Percentiles rank a stretch among this genome's conserved stretches.
Conservation (phyloP, 2,797 vertebrate species). For the Muscicapa comitata region DNA sequence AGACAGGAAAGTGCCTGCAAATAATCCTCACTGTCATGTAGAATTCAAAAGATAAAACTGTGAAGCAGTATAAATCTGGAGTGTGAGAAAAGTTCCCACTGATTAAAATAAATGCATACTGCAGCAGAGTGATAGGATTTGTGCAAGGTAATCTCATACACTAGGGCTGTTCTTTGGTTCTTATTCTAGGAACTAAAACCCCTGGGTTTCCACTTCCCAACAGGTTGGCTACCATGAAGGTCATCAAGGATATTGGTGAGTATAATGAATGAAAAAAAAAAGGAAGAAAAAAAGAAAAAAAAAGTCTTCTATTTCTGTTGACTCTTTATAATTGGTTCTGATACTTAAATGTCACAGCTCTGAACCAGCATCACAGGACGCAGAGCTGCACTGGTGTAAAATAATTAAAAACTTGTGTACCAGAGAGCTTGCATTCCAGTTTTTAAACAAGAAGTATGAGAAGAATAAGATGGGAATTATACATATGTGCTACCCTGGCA, state of each 20-base stretch:
- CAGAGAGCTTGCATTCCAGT: background rate
- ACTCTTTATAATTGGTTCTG: background rate
- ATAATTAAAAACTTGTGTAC: background rate
- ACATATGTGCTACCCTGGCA: fast-evolving
- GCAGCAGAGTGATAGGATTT: background rate
- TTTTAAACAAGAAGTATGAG: background rate
- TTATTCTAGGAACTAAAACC: background rate
- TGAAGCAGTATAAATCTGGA: background rate
- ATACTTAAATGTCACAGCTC: background rate
- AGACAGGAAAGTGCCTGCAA: background rate
- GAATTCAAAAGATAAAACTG: background rate
- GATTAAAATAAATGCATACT: background rate
- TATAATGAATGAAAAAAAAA: background rate
- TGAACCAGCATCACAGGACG: background rate
- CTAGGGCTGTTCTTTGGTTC: background rate
- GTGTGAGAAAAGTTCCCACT: background rate
- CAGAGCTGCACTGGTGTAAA: background rate
- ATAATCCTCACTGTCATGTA: background rate
- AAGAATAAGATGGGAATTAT: background rate
- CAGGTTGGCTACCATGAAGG: background rate
- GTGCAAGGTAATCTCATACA: background rate
- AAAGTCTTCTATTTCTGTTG: background rate
- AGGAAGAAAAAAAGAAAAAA: background rate
- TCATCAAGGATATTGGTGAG: background rate
- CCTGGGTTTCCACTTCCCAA: background rate